Conservation (phyloP, 2,113 vertebrate species). For the Astatoreochromis straeleni region DNA sequence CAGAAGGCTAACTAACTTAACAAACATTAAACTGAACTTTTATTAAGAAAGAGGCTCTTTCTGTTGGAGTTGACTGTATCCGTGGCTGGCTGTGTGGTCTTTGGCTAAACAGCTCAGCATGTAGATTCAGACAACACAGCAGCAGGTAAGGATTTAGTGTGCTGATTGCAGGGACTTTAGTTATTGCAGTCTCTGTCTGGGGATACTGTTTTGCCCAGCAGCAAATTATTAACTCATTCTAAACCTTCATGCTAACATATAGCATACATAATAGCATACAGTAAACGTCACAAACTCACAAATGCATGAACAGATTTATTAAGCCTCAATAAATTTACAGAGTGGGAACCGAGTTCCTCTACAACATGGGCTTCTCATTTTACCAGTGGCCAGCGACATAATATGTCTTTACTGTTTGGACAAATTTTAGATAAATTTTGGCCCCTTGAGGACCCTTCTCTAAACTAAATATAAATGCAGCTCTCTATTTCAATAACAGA, state of each 20-base stretch:
- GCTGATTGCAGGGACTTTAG: neutral
- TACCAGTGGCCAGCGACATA: neutral
- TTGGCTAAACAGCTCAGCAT: conserved; percentile 37
- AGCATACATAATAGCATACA: neutral
- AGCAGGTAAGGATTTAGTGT: conserved; percentile 46
- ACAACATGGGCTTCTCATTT: conserved; percentile 29
- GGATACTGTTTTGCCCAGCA: neutral
- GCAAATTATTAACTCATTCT: neutral
- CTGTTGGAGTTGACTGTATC: neutral
- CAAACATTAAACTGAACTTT: neutral
- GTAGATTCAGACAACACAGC: conserved; percentile 46
- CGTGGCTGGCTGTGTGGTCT: neutral
- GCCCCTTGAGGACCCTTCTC: conserved; percentile 5
- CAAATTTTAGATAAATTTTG: conserved; percentile 29
- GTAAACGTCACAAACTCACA: neutral
- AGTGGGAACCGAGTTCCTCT: neutral
- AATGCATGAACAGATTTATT: conserved; percentile 5
- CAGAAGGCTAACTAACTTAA: neutral
- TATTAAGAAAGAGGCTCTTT: neutral
- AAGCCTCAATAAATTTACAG: neutral
- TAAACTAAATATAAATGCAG: conserved; percentile 48
- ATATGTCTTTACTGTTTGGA: conserved; percentile 27
- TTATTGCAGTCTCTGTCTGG: conserved; percentile 44
- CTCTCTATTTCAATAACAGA: conserved; percentile 33
- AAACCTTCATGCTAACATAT: neutral